phyloP scores from a whole-genome alignment of 2,888 invertebrate species.

The Slavum lentiscoides region DNA sequence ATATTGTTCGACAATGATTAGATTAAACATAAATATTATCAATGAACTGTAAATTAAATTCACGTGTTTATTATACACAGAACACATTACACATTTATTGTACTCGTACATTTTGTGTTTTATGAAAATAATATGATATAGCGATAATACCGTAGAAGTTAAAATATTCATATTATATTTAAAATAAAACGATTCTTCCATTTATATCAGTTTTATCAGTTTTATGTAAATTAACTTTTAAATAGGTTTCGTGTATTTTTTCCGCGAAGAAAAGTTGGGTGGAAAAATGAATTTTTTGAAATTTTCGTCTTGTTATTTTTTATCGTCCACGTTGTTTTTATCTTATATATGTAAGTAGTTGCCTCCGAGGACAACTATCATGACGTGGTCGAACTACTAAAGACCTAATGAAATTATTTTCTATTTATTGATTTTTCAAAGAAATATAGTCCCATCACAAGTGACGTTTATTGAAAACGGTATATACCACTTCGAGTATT shows the following conservation, averaged over 20 bases:
- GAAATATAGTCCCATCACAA: slow-evolving; percentile 28
- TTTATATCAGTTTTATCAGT: background rate
- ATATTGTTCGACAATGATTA: no score
- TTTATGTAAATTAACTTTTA: background rate
- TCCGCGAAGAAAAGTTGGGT: no score
- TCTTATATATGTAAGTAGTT: background rate
- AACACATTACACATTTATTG: no score
- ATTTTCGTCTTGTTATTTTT: background rate
- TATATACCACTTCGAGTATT: background rate
- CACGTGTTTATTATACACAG: no score
- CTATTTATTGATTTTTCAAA: slow-evolving; percentile 29
- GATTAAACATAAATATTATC: no score
- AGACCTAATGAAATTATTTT: slow-evolving; percentile 46
- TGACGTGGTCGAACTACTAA: slow-evolving; percentile 8
- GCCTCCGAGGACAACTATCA: background rate
- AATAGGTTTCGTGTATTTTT: background rate
- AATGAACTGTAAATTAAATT: no score
- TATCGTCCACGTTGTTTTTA: background rate
- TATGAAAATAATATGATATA: no score
- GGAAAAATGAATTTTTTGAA: background rate
- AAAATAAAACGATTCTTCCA: background rate
- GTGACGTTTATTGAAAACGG: slow-evolving; percentile 37
- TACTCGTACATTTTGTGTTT: no score
- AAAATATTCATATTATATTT: no score
- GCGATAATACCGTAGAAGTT: no score